Evolutionary conservation across 2,113 vertebrate species (phyloP), one percentile per base, ranked within the genome.

Genomic region (Callorhinus ursinus): DNA sequence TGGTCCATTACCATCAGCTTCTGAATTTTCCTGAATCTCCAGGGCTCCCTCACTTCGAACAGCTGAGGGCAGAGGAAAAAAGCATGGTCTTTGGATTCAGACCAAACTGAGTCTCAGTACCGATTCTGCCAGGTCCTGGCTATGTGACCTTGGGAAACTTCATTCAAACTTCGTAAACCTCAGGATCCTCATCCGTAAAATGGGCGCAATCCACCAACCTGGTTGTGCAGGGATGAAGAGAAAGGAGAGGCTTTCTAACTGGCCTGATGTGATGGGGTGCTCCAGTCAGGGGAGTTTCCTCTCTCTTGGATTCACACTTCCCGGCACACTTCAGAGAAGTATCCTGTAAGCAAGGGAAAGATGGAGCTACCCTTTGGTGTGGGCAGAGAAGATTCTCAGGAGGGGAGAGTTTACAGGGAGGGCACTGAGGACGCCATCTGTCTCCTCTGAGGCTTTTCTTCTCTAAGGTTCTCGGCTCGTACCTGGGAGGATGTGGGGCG

Each of bases 311-410:
- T 13, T 89, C 3, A 28, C 1, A 1, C 14, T 51, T 31, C 59
- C 33, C 7, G 1, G 10, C 2, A 39, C 9, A 24, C 31, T 28
- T 31, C 59, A 51, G 49, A 59, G 55, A 92, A n/a, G 42, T 2
- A 36, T 13, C 31, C 15, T 33, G 2, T 12, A 49, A 65, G 80
- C 31, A 21, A 57, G 76, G 12, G 22, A 28, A 90, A 90, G 51
- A 63, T 4, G 0, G 5, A 76, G 1, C 63, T 4, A 13, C 4
- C 7, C 31, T 19, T 8, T 2, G 18, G 15, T 7, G 1, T 31
- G 61, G 89, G 82, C 74, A 88, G 42, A 61, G 33, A 83, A 0
- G 33, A 85, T 33, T 91, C 77, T 53, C 59, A 19, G 61, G 49
- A 90, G 74, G 36, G 72, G 21, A 91, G 36, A 51, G 31, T 26